Evolutionary conservation across 2,797 vertebrate genomes (phyloP), one percentile per base, ranked within the genome.

Genomic region (Ceryle rudis): DNA sequence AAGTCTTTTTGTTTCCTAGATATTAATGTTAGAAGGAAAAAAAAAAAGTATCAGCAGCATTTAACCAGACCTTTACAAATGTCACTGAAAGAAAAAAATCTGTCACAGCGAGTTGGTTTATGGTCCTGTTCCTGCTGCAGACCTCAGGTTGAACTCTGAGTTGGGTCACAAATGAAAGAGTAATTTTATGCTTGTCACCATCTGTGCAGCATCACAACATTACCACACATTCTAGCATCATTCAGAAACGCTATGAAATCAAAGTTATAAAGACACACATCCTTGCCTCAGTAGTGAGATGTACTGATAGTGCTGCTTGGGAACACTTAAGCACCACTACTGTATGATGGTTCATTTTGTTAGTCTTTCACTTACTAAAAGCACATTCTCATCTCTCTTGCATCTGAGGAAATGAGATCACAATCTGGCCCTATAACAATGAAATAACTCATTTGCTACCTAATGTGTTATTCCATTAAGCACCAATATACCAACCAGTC

Each of bases 141-240:
- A 80, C 22, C 52, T 78, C 67, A 78, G 35, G 69, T 44, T 86
- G 80, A 78, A 77, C 78, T 93, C 44, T 35, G 72, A 82, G 75
- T 29, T 86, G 69, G 75, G 31, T 79, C 70, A 81, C 61, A 90
- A 95, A 74, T n/a, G 37, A 91, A 74, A 74, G 79, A 88, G 58
- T 52, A 70, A 79, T 92, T 91, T 93, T 69, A 58, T 81, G 28
- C 70, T 35, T 65, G 65, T 74, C 39, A n/a, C 87, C 66, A 86
- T 94, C 79, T 94, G 94, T 90, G 91, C 75, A 94, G 82, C 51
- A 66, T 75, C 82, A 47, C 66, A 81, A 73, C 57, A 52, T 57
- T 12, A 55, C 15, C 57, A 42, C 47, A 42, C 70, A 37, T 28
- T 62, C 3, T 1, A 64, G 67, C 47, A 80, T 47, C 23, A 22